A percentile compares a stretch with the other conserved stretches of the same genome.
These are phyloP conservation scores for Chionodraco myersi DNA, from an alignment of 2,113 vertebrate genomes.

Conservation along the genomic window DNA sequence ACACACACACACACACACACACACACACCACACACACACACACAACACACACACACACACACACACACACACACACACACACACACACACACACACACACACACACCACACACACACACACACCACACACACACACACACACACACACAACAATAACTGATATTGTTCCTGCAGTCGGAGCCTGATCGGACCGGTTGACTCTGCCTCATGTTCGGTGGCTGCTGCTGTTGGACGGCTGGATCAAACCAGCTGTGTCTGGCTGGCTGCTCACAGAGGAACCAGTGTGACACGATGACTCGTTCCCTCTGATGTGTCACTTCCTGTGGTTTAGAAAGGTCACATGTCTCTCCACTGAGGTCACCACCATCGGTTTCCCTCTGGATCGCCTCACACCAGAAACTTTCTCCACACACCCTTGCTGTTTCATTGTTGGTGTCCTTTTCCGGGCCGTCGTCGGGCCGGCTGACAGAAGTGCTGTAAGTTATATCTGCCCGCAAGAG, in stretches of 20 bases:
- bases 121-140: neutral
- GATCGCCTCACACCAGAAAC: constrained; percentile 9
- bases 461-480: constrained; percentile 5
- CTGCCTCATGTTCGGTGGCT: constrained; percentile 29
- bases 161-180: constrained; percentile 61
- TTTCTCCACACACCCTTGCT: neutral
- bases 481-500: neutral
- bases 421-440: neutral
- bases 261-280: constrained; percentile 53
- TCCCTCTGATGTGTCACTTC: constrained; percentile 65
- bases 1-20: too few relatives aligned
- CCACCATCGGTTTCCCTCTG: constrained; percentile 9
- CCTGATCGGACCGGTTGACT: constrained; percentile 38
- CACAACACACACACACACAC: too few relatives aligned
- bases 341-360: constrained; percentile 39
- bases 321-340: constrained; percentile 57
- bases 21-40: too few relatives aligned
- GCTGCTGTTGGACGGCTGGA: constrained; percentile 40
- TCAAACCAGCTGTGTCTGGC: constrained; percentile 68
- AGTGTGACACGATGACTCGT: constrained; percentile 38
- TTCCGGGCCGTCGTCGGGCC: constrained; percentile 30
- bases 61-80: too few relatives aligned
- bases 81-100: too few relatives aligned
- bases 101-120: too few relatives aligned
- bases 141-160: constrained; percentile 55